Evolutionary conservation across 2,113 vertebrate species (phyloP).

Genomic region (Oxyruncus cristatus): DNA sequence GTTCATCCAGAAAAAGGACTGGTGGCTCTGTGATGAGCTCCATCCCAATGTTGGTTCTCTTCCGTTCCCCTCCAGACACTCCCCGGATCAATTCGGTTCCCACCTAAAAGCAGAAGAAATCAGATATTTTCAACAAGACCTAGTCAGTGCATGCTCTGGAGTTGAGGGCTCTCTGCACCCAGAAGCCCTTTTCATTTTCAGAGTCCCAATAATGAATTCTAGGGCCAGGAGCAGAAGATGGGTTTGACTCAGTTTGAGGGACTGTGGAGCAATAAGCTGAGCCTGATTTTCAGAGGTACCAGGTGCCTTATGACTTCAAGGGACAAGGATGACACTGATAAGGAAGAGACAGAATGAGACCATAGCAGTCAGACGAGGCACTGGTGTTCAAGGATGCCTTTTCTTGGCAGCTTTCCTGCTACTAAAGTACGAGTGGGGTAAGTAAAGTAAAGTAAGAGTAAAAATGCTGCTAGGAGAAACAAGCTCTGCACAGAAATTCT

Average conservation of each 20-base stretch:
- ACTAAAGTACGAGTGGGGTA: neutral
- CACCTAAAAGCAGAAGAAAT: constrained; percentile 35
- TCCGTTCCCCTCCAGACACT: constrained; percentile 64
- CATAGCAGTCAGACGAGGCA: neutral
- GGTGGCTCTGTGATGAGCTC: constrained; percentile 62
- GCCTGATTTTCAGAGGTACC: neutral
- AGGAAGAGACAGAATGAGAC: neutral
- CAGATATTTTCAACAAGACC: neutral
- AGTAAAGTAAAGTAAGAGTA: neutral
- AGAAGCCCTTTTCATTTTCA: neutral
- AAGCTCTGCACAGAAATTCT: neutral
- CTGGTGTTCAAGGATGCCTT: neutral
- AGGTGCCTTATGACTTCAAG: neutral
- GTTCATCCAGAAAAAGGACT: constrained; percentile 58
- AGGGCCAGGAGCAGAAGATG: neutral
- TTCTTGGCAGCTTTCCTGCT: neutral
- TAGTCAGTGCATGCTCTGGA: neutral
- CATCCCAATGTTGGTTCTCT: constrained; percentile 59
- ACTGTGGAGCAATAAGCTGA: neutral
- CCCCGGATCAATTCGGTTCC: constrained; percentile 58
- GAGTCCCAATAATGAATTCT: neutral
- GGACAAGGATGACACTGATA: neutral
- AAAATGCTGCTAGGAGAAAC: neutral
- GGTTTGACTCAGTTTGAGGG: neutral
- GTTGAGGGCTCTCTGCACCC: neutral